Conservation (phyloP, 1,140 invertebrate species). For the Steinernema khuongi region DNA sequence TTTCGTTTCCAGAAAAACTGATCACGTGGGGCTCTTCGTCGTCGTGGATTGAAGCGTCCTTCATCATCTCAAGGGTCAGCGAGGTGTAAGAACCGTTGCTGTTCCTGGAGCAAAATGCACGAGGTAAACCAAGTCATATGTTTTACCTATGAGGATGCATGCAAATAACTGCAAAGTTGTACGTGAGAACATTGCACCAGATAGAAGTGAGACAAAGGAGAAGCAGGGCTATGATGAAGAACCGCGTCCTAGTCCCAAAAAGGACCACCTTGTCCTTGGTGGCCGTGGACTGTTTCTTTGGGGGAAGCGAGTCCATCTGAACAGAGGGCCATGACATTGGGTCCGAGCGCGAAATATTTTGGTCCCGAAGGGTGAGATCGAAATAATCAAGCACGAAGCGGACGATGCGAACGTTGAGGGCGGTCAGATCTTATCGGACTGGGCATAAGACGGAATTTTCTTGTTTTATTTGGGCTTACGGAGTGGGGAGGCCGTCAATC, state of each 20-base stretch:
- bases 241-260: slow-evolving; percentile 39
- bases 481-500: too few relatives aligned
- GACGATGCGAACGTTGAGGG: not conserved
- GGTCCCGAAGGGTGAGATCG: not conserved
- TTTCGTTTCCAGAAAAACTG: not conserved
- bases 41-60: not conserved
- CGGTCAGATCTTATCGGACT: not conserved
- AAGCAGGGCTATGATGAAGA: slow-evolving; percentile 38
- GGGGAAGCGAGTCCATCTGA: not conserved
- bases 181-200: slow-evolving; percentile 38
- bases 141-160: slow-evolving; percentile 29
- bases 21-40: not conserved
- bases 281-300: not conserved
- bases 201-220: slow-evolving; percentile 35
- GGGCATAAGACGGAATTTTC: not conserved
- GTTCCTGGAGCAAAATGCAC: not conserved
- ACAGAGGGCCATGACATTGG: not conserved
- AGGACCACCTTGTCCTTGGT: slow-evolving; percentile 2
- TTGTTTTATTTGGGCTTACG: not conserved
- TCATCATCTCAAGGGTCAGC: not conserved
- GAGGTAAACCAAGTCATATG: not conserved
- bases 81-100: not conserved
- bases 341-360: too few relatives aligned
- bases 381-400: not conserved
- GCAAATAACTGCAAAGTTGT: slow-evolving; percentile 37